phyloP scores from a whole-genome alignment of 2,797 vertebrate genomes.

The Sebastes glaucus region DNA sequence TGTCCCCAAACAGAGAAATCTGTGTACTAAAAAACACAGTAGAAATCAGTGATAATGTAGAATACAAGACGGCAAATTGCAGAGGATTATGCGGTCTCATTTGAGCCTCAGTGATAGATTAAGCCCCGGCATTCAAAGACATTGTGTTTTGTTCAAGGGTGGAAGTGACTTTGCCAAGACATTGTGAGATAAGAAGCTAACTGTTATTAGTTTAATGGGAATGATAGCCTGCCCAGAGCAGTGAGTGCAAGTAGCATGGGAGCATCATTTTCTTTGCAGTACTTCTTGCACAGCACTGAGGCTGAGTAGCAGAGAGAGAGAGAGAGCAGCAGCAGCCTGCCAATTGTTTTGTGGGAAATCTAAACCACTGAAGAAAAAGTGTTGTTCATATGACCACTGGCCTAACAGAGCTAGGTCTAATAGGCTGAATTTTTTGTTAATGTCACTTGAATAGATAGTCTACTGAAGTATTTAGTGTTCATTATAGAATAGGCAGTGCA shows the following conservation, averaged over 20 bases:
- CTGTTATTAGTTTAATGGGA: constrained; percentile 75
- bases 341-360: constrained; percentile 37
- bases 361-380: constrained; percentile 46
- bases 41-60: constrained; percentile 41
- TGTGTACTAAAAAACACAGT: neutral
- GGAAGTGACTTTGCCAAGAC: constrained; percentile 77
- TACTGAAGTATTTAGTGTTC: neutral
- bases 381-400: constrained; percentile 31
- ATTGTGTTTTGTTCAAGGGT: constrained; percentile 73
- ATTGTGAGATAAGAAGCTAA: constrained; percentile 74
- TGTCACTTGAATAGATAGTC: neutral
- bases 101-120: constrained; percentile 61
- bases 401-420: neutral
- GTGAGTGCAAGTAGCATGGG: constrained; percentile 42
- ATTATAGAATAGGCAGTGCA: neutral
- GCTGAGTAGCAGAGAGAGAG: constrained; percentile 15
- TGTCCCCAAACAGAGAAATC: constrained; percentile 9
- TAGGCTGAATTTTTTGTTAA: constrained; percentile 11
- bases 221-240: constrained; percentile 70
- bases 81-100: constrained; percentile 59
- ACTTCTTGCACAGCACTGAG: constrained; percentile 31
- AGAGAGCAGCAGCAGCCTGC: constrained; percentile 5
- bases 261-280: constrained; percentile 54
- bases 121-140: constrained; percentile 62
- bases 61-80: constrained; percentile 50